phyloP scores from a whole-genome alignment of 1,140 invertebrate species.

The Drosophila pseudoananassae region DNA sequence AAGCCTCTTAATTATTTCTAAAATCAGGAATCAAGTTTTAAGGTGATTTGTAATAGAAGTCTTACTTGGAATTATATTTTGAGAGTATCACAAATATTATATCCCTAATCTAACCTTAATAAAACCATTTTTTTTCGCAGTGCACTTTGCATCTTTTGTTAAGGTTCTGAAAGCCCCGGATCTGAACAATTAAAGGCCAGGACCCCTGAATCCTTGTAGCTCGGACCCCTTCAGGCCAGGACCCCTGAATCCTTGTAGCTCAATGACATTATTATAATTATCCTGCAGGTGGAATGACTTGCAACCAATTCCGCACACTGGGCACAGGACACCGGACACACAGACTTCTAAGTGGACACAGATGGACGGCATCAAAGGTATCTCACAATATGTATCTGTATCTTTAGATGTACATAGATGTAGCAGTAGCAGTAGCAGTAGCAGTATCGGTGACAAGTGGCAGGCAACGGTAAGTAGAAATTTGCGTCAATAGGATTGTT shows the following conservation, averaged over 20 bases:
- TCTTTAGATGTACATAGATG: not conserved
- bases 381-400: not conserved
- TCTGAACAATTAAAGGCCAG: constrained; percentile 1
- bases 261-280: constrained; percentile 57
- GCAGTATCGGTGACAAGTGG: constrained; percentile 20
- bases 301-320: not conserved
- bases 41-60: too few species aligned
- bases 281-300: constrained; percentile 15
- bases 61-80: too few species aligned
- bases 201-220: not conserved
- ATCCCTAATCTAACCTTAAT: too few species aligned
- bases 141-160: not conserved
- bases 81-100: too few species aligned
- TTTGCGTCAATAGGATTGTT: constrained; percentile 83
- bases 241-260: not conserved
- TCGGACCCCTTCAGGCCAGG: too few species aligned
- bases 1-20: too few species aligned
- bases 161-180: not conserved
- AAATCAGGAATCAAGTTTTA: too few species aligned
- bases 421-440: constrained; percentile 4
- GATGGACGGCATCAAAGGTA: constrained; percentile 27
- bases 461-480: constrained; percentile 71
- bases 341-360: constrained; percentile 30
- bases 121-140: not conserved
- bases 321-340: not conserved